These are phyloP conservation scores for Etia nguti DNA, from an alignment of 2,113 vertebrate genomes.

Conservation along the genomic window DNA sequence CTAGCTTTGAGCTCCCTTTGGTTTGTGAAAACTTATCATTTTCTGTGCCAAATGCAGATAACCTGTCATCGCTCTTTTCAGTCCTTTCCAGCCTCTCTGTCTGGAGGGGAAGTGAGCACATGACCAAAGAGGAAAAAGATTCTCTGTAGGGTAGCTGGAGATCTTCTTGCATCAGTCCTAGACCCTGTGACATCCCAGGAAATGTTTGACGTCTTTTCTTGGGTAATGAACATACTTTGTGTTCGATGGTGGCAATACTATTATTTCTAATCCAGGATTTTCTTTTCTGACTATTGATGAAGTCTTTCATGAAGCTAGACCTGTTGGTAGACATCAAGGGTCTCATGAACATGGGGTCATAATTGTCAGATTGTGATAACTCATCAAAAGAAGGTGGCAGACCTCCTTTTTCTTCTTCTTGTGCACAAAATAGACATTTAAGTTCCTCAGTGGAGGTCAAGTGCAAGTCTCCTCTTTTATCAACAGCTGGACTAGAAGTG, in stretches of 20 bases:
- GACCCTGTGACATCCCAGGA: slow-evolving; percentile 47
- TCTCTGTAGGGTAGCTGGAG: slow-evolving; percentile 40
- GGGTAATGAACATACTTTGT: slow-evolving; percentile 16
- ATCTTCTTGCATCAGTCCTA: slow-evolving; percentile 20
- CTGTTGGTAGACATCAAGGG: slow-evolving; percentile 47
- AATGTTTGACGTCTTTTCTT: slow-evolving; percentile 73
- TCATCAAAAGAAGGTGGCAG: not conserved
- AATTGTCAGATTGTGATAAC: slow-evolving; percentile 30
- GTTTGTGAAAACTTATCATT: slow-evolving; percentile 34
- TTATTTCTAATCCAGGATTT: slow-evolving; percentile 57
- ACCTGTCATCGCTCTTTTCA: not conserved
- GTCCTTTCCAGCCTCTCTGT: slow-evolving; percentile 39
- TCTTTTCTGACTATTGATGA: slow-evolving; percentile 44
- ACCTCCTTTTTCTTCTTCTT: not conserved
- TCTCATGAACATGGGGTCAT: slow-evolving; percentile 15
- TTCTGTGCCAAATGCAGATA: slow-evolving; percentile 31
- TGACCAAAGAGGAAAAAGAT: slow-evolving; percentile 67
- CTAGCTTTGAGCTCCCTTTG: slow-evolving; percentile 1
- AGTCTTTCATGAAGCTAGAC: slow-evolving; percentile 50
- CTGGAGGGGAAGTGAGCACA: slow-evolving; percentile 51
- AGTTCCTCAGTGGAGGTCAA: not conserved
- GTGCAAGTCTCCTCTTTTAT: not conserved
- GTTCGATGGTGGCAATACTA: slow-evolving; percentile 57
- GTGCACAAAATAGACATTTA: not conserved
- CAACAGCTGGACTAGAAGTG: not conserved